Evolutionary conservation across 1,140 invertebrate species (phyloP), one percentile per base, ranked within the genome.

Genomic region (Streblospio benedicti): DNA sequence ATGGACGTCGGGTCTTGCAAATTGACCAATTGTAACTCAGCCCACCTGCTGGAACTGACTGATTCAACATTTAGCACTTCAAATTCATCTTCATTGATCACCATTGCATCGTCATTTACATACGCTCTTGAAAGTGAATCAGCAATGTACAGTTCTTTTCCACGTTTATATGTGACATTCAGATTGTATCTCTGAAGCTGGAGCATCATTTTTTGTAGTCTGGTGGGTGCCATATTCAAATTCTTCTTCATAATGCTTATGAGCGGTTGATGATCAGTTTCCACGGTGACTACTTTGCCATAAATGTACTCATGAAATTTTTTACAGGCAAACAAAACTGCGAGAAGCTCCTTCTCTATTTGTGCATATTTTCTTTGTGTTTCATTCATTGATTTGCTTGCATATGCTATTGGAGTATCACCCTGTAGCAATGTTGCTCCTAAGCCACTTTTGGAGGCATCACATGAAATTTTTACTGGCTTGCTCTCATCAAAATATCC

Each of bases 261-360:
- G 0, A 77, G 61, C 25, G 74, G 74, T 50, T 74, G 71, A 57
- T 76, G 73, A 57, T 77, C 71, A 0, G 65, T 71, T 25, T 73
- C 44, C 16, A 65, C 54, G 14, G 47, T 62, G 2, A 64, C 38
- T 23, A 28, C 25, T 27, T 61, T 66, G 1, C 72, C 75, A 67
- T 76, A 76, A n/a, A 74, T 65, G 60, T 71, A 77, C 25, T 72
- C 38, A 57, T 75, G 73, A 67, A 79, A 80, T 32, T 69, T 57
- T 52, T 76, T 70, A 4, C 71, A 67, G 5, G 69, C 71, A 61
- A 79, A 82, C 4, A 81, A 67, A 38, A 81, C 76, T 2, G 79
- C 76, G 1, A 81, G 65, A 3, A 77, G 68, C 64, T 83, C 78
- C 58, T 76, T 73, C 54, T 82, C 77, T 1, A 81, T 75, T 64